Evolutionary conservation across 2,888 invertebrate genomes (phyloP).

Genomic region (Axea sp.): DNA sequence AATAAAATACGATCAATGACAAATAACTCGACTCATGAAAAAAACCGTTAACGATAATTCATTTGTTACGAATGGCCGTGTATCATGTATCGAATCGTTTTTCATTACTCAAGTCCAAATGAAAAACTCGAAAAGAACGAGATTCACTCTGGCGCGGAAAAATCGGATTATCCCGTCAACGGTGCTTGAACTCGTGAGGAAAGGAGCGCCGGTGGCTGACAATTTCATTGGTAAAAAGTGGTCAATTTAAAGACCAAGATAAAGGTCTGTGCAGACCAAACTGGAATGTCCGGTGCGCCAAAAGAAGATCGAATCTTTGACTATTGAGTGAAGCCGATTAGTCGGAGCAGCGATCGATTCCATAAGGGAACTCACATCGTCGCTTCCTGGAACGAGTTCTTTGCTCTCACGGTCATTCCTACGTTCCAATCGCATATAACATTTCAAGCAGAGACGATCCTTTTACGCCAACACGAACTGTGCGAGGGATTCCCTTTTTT

Average conservation of each 20-base stretch:
- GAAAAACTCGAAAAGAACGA: too few species aligned
- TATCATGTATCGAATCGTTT: too few species aligned
- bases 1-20: too few species aligned
- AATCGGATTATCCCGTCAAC: slow-evolving; percentile 1
- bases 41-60: too few species aligned
- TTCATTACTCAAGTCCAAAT: too few species aligned
- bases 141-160: too few species aligned
- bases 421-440: slow-evolving; percentile 52
- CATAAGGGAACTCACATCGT: slow-evolving; percentile 44
- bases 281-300: slow-evolving; percentile 30
- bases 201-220: slow-evolving; percentile 14
- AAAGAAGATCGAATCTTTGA: slow-evolving; percentile 53
- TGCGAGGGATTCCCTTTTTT: slow-evolving; percentile 10
- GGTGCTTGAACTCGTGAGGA: not conserved
- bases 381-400: slow-evolving; percentile 54
- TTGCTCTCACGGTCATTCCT: slow-evolving; percentile 53
- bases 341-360: slow-evolving; percentile 35
- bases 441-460: slow-evolving; percentile 51
- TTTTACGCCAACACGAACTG: slow-evolving; percentile 44
- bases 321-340: slow-evolving; percentile 55
- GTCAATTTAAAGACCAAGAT: slow-evolving; percentile 9
- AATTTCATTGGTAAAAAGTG: slow-evolving; percentile 21
- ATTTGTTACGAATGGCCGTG: too few species aligned
- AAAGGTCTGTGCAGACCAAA: slow-evolving; percentile 1
- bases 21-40: too few species aligned